Evolutionary conservation across 1,140 invertebrate genomes (phyloP), one percentile per base, ranked within the genome.

Genomic region (Pseudobourletiella spinata): DNA sequence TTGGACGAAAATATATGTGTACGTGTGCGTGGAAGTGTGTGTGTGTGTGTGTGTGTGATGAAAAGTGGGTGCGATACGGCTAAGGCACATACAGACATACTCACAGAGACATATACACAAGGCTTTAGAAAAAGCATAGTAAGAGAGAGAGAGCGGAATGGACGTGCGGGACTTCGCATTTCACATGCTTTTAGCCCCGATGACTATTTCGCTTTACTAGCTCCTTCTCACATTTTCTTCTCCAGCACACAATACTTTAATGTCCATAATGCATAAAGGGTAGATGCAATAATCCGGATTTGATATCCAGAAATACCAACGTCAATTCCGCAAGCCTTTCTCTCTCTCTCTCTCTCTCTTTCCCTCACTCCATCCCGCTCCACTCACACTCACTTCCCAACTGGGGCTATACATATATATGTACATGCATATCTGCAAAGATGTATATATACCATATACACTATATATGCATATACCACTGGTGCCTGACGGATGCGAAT

Each of bases 271-370:
- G 56, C 57, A 64, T 64, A 59, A 59, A 59, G 48, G 48, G 24
- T 61, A 54, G 58, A 60, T 52, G 64, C 63, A 65, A 65, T 65
- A 61, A n/a, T 61, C 59, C 59, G 59, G 64, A 58, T 61, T 61
- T 61, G 57, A 42, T 56, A 52, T 48, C 56, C 24, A 32, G 54
- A 44, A 57, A 46, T 44, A 46, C 55, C 55, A 57, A 51, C 35
- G 55, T 30, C 55, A 26, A 39, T 56, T 22, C 18, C n/a, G 44
- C 35, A 43, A 25, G 26, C 50, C 11, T 28, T n/a, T n/a, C n/a
- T n/a, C n/a, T n/a, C n/a, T n/a, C n/a, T n/a, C n/a, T n/a, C n/a
- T n/a, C n/a, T n/a, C n/a, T n/a, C n/a, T n/a, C n/a, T n/a, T n/a
- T n/a, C n/a, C n/a, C n/a, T n/a, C n/a, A n/a, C n/a, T n/a, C n/a